phyloP scores from a whole-genome alignment of 2,797 vertebrate species.

The Peromyscus aztecus region DNA sequence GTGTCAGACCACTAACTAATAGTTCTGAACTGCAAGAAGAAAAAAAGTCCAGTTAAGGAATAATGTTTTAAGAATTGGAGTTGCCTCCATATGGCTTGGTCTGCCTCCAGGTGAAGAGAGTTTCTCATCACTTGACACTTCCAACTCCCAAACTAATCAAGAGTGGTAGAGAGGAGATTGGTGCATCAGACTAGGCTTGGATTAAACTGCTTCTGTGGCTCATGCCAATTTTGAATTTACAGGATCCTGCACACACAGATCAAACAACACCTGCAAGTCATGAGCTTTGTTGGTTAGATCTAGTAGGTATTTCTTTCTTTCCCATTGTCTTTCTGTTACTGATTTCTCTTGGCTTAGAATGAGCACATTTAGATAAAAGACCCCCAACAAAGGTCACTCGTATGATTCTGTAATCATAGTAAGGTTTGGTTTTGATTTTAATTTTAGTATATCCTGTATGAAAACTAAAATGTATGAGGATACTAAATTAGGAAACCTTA shows the following conservation, averaged over 20 bases:
- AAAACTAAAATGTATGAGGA: slow-evolving; percentile 24
- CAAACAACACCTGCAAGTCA: neutral
- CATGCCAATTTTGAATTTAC: slow-evolving; percentile 24
- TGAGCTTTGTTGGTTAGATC: neutral
- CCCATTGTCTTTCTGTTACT: neutral
- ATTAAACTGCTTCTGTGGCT: slow-evolving; percentile 12
- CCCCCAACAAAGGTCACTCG: neutral
- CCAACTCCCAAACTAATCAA: slow-evolving; percentile 34
- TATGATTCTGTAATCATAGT: slow-evolving; percentile 1
- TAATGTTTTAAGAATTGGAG: neutral
- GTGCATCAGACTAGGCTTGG: neutral
- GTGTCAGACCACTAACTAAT: neutral
- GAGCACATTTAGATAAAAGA: slow-evolving; percentile 49
- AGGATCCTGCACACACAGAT: neutral
- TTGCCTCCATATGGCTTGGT: neutral
- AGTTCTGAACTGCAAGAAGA: slow-evolving; percentile 1
- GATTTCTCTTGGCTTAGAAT: slow-evolving; percentile 45
- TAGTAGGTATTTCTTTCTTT: slow-evolving; percentile 7
- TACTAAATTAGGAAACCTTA: slow-evolving; percentile 36
- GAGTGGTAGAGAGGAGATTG: neutral
- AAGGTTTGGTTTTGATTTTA: slow-evolving; percentile 38
- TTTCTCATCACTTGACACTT: slow-evolving; percentile 55
- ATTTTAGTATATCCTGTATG: slow-evolving; percentile 2
- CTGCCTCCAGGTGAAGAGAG: slow-evolving; percentile 22
- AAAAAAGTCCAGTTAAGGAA: neutral